Evolutionary conservation across 2,113 vertebrate species (phyloP).

Genomic region (Zingel zingel): DNA sequence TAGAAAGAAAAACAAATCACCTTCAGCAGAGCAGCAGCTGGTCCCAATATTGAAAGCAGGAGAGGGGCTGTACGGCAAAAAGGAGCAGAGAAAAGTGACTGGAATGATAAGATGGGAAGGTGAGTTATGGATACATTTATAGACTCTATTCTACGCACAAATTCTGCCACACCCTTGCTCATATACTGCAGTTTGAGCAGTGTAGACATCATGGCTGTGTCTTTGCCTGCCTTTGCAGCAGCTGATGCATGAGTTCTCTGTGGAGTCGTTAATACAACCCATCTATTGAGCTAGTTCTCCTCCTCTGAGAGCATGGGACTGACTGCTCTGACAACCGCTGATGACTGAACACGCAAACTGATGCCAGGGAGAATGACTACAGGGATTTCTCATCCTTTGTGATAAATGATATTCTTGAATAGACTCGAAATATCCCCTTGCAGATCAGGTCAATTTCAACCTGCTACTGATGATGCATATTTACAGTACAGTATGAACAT

Average conservation of each 20-base stretch:
- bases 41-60: slow-evolving; percentile 58
- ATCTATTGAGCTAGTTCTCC: slow-evolving; percentile 73
- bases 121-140: slow-evolving; percentile 69
- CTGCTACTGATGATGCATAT: neutral
- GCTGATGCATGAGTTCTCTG: slow-evolving; percentile 77
- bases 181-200: slow-evolving; percentile 64
- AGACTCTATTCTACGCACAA: slow-evolving; percentile 42
- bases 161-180: slow-evolving; percentile 57
- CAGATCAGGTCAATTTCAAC: slow-evolving; percentile 34
- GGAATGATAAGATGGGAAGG: slow-evolving; percentile 82
- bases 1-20: slow-evolving; percentile 26
- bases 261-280: slow-evolving; percentile 78
- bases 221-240: slow-evolving; percentile 65
- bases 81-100: slow-evolving; percentile 74
- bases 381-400: slow-evolving; percentile 67
- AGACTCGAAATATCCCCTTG: slow-evolving; percentile 40
- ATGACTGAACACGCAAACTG: slow-evolving; percentile 69
- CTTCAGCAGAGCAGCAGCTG: slow-evolving; percentile 67
- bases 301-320: slow-evolving; percentile 71
- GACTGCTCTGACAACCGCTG: slow-evolving; percentile 71
- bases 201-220: slow-evolving; percentile 45
- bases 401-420: slow-evolving; percentile 48
- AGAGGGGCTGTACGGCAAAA: slow-evolving; percentile 52
- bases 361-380: slow-evolving; percentile 66
- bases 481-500: neutral